Percentiles rank a stretch among this genome's conserved stretches.
Evolutionary conservation across 1,140 invertebrate genomes (phyloP).

Genomic region (Rhizoglyphus robini): DNA sequence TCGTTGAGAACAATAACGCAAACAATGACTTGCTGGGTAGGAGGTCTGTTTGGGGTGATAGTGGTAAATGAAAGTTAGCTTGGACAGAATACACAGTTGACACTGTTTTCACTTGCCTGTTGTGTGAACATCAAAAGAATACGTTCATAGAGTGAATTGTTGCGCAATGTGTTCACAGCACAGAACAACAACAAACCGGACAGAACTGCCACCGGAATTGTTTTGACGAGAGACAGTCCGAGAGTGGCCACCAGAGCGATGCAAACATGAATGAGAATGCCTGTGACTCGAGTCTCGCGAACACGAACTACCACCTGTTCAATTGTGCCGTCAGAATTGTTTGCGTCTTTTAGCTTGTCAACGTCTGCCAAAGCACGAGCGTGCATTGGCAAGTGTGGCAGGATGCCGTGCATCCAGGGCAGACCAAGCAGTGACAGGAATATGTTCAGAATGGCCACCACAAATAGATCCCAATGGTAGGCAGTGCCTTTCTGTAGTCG

Average conservation of each 20-base stretch:
- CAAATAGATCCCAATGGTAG: slow-evolving; percentile 25
- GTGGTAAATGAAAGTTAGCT: too few species aligned
- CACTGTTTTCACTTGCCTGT: slow-evolving; percentile 40
- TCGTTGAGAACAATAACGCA: slow-evolving; percentile 47
- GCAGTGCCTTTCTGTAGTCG: slow-evolving; percentile 29
- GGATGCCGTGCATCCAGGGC: slow-evolving; percentile 48
- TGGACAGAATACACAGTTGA: too few species aligned
- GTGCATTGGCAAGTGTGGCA: slow-evolving; percentile 51
- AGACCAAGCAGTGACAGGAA: slow-evolving; percentile 46
- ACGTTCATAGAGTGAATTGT: slow-evolving; percentile 51
- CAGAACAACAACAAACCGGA: slow-evolving; percentile 52
- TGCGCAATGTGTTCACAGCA: slow-evolving; percentile 47
- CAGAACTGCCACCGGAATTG: slow-evolving; percentile 47
- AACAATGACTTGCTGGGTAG: slow-evolving; percentile 52
- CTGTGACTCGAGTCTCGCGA: slow-evolving; percentile 47
- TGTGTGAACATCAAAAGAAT: slow-evolving; percentile 48
- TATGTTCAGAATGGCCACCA: slow-evolving; percentile 40
- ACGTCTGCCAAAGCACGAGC: slow-evolving; percentile 48
- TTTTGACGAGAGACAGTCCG: slow-evolving; percentile 43
- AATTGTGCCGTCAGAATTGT: slow-evolving; percentile 26
- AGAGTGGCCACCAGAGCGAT: slow-evolving; percentile 47
- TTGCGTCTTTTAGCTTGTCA: slow-evolving; percentile 47
- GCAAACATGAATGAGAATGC: slow-evolving; percentile 45
- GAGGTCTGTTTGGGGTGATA: slow-evolving; percentile 45
- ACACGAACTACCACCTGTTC: slow-evolving; percentile 43